phyloP scores from a whole-genome alignment of 2,888 invertebrate genomes.

The Busseola fusca region DNA sequence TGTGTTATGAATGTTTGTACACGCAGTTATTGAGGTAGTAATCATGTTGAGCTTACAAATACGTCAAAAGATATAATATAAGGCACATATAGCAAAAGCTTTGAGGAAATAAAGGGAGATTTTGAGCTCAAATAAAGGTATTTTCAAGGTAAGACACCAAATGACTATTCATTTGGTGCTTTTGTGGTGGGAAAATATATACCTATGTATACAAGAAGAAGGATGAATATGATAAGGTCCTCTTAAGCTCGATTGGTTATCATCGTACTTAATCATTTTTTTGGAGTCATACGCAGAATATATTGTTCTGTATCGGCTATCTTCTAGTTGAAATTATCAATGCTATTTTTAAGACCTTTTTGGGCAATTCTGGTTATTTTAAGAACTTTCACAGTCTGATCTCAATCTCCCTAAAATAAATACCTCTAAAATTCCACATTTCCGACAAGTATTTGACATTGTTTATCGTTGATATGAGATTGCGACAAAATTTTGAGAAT shows the following conservation, averaged over 20 bases:
- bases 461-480: too few relatives aligned
- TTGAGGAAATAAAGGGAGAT: not conserved
- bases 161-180: too few relatives aligned
- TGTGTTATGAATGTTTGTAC: slow-evolving; percentile 9
- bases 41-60: not conserved
- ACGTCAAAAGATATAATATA: not conserved
- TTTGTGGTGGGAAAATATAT: too few relatives aligned
- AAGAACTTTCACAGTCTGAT: too few relatives aligned
- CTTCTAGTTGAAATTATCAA: not conserved
- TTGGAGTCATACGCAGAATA: too few relatives aligned
- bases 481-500: too few relatives aligned
- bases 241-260: not conserved
- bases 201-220: not conserved
- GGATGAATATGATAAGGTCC: not conserved
- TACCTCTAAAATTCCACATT: too few relatives aligned
- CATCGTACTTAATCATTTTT: not conserved
- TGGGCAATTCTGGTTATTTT: too few relatives aligned
- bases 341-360: too few relatives aligned
- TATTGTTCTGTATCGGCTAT: too few relatives aligned
- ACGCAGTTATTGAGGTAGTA: not conserved
- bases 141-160: not conserved
- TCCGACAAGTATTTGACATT: too few relatives aligned
- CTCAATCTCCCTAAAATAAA: too few relatives aligned
- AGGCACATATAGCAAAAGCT: not conserved
- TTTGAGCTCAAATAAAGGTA: not conserved